These are phyloP conservation scores for Argyra leucocephala DNA, from an alignment of 2,888 invertebrate genomes.

Conservation along the genomic window DNA sequence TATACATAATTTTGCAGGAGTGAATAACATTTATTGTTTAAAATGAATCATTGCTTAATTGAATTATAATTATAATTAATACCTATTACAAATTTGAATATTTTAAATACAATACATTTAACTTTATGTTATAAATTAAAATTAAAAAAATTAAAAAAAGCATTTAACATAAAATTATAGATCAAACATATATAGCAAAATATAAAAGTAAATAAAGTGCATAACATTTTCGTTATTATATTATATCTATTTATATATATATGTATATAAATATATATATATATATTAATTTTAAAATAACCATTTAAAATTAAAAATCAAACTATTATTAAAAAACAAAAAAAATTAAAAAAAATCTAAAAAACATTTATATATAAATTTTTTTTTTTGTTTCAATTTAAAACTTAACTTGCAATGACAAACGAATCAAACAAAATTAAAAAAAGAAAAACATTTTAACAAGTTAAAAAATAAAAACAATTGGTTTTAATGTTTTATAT, in stretches of 20 bases:
- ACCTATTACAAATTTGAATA: too few species aligned
- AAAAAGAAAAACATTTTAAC: background rate
- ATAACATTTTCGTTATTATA: background rate
- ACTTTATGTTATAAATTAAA: background rate
- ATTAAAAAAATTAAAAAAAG: background rate
- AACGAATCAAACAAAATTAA: background rate
- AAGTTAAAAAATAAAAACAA: background rate
- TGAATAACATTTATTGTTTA: too few species aligned
- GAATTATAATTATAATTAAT: too few species aligned
- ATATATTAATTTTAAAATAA: background rate
- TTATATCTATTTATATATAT: background rate
- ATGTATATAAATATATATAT: background rate
- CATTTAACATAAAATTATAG: background rate
- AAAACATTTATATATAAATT: background rate
- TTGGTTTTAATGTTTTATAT: background rate
- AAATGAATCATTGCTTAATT: too few species aligned
- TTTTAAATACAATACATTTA: background rate
- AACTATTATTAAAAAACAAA: background rate
- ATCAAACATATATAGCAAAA: background rate
- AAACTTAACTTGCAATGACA: background rate
- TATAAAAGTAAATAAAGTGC: background rate
- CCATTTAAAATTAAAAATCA: background rate
- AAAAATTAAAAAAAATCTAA: background rate
- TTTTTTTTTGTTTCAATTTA: background rate
- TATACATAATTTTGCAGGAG: too few species aligned